These are phyloP conservation scores for Nephotettix cincticeps DNA, from an alignment of 1,140 invertebrate species.

Conservation along the genomic window DNA sequence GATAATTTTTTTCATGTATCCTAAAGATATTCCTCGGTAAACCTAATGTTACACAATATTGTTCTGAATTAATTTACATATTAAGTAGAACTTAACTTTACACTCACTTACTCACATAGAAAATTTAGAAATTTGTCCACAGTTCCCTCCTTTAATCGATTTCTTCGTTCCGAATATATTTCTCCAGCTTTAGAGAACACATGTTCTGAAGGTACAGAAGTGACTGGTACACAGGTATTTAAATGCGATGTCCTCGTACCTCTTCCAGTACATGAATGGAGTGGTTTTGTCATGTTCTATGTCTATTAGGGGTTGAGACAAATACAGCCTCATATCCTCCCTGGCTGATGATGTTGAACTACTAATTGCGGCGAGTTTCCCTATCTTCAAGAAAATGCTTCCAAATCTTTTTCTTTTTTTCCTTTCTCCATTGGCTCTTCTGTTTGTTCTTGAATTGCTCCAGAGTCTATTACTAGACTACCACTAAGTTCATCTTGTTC, in stretches of 20 bases:
- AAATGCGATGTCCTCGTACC: neutral
- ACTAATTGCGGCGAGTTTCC: neutral
- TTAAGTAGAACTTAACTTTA: too few relatives aligned
- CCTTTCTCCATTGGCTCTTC: neutral
- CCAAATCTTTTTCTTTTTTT: slow-evolving; percentile 8
- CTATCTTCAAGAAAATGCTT: neutral
- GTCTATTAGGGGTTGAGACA: neutral
- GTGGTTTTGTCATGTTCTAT: neutral
- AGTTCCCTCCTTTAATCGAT: too few relatives aligned
- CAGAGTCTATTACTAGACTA: too few relatives aligned
- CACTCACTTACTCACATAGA: too few relatives aligned
- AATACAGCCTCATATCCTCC: neutral
- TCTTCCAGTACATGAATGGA: neutral
- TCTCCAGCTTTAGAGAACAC: neutral
- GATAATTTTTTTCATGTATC: too few relatives aligned
- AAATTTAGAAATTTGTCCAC: too few relatives aligned
- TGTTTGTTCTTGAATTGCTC: neutral
- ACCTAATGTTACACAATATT: too few relatives aligned
- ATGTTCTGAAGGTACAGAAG: neutral
- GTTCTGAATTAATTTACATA: too few relatives aligned
- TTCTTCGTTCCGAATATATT: too few relatives aligned
- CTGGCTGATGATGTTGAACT: neutral
- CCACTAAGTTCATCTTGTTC: neutral
- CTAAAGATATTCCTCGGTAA: too few relatives aligned
- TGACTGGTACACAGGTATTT: neutral